These are phyloP conservation scores for Illadopsis cleaveri DNA, from an alignment of 2,113 vertebrate genomes.

Conservation along the genomic window DNA sequence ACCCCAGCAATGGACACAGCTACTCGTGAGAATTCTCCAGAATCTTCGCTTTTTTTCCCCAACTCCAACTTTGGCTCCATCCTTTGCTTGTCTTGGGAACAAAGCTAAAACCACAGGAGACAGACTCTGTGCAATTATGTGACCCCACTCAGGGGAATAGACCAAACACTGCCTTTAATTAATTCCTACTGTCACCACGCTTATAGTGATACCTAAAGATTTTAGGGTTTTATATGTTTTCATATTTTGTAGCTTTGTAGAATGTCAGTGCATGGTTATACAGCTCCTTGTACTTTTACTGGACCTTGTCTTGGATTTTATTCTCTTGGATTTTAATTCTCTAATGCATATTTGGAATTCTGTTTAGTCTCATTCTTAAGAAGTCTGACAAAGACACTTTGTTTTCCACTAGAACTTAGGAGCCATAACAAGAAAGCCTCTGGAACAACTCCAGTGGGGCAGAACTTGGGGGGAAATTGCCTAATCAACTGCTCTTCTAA, in stretches of 20 bases:
- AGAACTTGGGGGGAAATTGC: neutral
- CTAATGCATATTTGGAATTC: neutral
- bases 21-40: neutral
- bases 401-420: neutral
- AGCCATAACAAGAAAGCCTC: neutral
- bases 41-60: accelerated
- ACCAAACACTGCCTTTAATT: neutral
- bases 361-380: neutral
- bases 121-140: neutral
- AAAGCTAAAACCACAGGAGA: neutral
- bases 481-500: neutral
- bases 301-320: neutral
- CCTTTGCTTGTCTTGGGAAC: neutral
- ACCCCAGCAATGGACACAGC: neutral
- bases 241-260: neutral
- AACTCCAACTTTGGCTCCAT: neutral
- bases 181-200: neutral
- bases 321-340: neutral
- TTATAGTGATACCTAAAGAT: neutral
- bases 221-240: neutral
- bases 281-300: neutral
- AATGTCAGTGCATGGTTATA: neutral
- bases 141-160: neutral
- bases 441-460: neutral
- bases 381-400: neutral